A percentile compares a stretch with the other conserved stretches of the same genome.
Conservation (phyloP, 2,797 vertebrate genomes). For the Pangasius krempfi region DNA sequence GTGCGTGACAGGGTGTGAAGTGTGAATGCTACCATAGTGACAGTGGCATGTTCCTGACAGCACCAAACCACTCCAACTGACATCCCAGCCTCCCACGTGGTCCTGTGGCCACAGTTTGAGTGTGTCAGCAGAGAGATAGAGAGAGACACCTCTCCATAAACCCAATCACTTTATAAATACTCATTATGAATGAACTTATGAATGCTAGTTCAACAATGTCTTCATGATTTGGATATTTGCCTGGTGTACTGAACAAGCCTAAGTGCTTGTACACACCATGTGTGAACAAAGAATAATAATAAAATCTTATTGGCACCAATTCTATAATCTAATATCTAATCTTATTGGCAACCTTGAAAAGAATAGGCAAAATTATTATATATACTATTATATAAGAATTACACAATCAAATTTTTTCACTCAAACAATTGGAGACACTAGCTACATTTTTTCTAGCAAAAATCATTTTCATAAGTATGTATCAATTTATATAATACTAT, state of each 20-base stretch:
- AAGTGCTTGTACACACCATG: neutral
- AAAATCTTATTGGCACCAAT: neutral
- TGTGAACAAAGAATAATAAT: neutral
- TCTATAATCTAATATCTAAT: neutral
- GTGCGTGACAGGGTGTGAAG: neutral
- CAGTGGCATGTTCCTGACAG: conserved; percentile 35
- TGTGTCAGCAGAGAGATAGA: neutral
- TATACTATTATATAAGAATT: neutral
- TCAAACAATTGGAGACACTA: neutral
- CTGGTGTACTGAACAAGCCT: neutral
- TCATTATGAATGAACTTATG: too few species aligned
- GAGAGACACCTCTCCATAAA: neutral
- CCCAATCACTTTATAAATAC: too few species aligned
- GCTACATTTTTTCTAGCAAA: neutral
- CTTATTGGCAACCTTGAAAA: neutral
- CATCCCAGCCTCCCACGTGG: neutral
- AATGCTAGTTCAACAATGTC: neutral
- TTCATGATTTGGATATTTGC: neutral
- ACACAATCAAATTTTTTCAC: neutral
- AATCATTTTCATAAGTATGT: neutral
- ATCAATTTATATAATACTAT: neutral
- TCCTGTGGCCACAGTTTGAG: neutral
- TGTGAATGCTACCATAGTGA: conserved; percentile 31
- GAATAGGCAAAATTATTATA: neutral
- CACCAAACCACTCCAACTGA: conserved; percentile 26